These are phyloP conservation scores for Drosophila prolongata DNA, from an alignment of 2,888 invertebrate species.

Conservation along the genomic window DNA sequence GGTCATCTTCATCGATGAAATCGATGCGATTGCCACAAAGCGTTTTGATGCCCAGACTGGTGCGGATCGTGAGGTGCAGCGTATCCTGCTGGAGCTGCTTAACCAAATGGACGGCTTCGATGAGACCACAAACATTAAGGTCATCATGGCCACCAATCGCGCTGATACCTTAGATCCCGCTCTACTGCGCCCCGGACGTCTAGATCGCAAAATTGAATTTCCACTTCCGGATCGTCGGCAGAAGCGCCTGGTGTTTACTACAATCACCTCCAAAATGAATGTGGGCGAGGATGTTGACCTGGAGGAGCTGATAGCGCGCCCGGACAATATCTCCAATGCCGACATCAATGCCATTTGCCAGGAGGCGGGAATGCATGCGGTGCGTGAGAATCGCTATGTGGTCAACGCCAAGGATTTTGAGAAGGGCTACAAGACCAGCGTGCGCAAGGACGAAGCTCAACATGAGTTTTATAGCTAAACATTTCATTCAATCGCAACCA, in stretches of 20 bases:
- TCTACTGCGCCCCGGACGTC: conserved; percentile 88
- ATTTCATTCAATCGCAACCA: no score
- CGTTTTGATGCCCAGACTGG: conserved; percentile 99
- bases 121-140: conserved; percentile 99
- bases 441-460: conserved; percentile 97
- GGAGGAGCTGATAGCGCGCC: conserved; percentile 98
- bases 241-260: conserved; percentile 98
- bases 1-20: conserved; percentile 99
- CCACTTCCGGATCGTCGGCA: conserved; percentile 95
- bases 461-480: conserved; percentile 99
- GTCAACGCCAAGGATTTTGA: conserved; percentile 99
- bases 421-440: conserved; percentile 99
- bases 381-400: conserved; percentile 98
- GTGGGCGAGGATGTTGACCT: conserved; percentile 99
- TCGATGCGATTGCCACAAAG: conserved; percentile 99
- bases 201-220: conserved; percentile 99
- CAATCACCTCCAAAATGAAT: conserved; percentile 98
- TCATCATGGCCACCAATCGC: conserved; percentile 98
- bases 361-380: conserved; percentile 99
- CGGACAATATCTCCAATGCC: conserved; percentile 99
- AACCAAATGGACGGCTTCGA: conserved; percentile 99
- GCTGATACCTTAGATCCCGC: conserved; percentile 99
- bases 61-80: conserved; percentile 98
- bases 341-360: conserved; percentile 99
- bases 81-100: conserved; percentile 97